Base-by-base conservation (phyloP, 2,888 invertebrate species). In the Diploptera punctata region DNA sequence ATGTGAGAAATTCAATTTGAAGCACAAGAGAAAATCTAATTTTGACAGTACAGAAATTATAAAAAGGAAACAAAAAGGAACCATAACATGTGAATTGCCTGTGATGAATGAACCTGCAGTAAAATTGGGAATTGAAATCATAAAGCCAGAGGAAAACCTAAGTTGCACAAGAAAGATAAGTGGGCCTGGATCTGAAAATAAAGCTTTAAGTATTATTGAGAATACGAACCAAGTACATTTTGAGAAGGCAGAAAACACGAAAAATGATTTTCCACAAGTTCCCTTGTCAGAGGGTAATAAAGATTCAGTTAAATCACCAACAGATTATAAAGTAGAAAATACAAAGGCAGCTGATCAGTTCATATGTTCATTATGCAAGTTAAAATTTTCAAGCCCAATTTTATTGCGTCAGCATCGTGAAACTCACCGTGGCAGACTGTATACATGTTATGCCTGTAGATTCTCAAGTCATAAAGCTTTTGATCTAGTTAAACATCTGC, bases 401-500 rank as follows among this genome's bases (percentile, higher is more conserved):
- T 60, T 70, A 3, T 61, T 74, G 49, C 74, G 68, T 19, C 71
- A 71, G 19, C 73, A 71, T 43, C 60, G 65, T 61, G 57, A 68
- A 54, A 71, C 71, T 3, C 83, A 83, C 72, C 81, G 83, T 61
- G 82, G 82, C 38, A 83, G 83, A 78, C 80, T 82, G n/a, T 83
- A 83, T 74, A 81, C 81, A 24, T 84, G 84, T 72, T 80, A 83
- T 70, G 81, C 80, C 2, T 84, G 84, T 67, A 80, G 81, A 54
- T 83, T 81, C 57, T 83, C 83, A 72, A 83, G 82, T 72, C 83
- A 83, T 61, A 82, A 82, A 70, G 83, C 83, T 3, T 81, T 80
- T 16, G 82, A 83, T 60, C 81, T 84, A 5, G 62, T 71, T 24
- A 71, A 74, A 44, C 78, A 78, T 70, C 65, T 78, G 10, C 71